phyloP scores from a whole-genome alignment of 2,797 vertebrate genomes.

The Alca torda region DNA sequence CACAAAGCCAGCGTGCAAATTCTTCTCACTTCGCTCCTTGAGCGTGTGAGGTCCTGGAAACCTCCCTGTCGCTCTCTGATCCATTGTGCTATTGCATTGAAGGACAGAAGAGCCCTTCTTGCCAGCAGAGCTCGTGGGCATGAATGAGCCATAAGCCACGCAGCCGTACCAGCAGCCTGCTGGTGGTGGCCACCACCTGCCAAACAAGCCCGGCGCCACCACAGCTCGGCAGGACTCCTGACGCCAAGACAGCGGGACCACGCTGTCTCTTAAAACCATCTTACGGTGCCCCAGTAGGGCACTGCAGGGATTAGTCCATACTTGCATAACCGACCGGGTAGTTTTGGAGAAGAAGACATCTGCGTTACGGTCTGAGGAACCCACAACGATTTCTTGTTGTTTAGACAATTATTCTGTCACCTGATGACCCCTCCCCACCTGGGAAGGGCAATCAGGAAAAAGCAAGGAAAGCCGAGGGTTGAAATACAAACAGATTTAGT shows the following conservation, averaged over 20 bases:
- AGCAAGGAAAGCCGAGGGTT: background rate
- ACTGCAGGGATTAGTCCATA: background rate
- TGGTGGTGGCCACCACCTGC: background rate
- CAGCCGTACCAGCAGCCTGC: background rate
- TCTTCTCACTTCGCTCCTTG: background rate
- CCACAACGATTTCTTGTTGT: background rate
- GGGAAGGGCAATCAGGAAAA: background rate
- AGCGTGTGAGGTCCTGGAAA: background rate
- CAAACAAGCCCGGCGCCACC: background rate
- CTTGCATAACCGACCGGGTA: too few species aligned
- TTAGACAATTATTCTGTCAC: background rate
- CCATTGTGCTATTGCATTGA: fast-evolving
- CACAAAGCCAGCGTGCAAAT: background rate
- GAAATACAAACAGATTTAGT: background rate
- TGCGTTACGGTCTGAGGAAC: background rate
- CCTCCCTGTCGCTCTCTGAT: background rate
- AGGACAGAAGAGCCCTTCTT: background rate
- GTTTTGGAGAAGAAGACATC: background rate
- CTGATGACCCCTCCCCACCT: background rate
- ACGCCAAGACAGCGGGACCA: background rate
- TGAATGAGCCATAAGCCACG: background rate
- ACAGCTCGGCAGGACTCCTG: background rate
- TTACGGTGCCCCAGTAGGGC: fast-evolving
- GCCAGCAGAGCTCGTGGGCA: background rate
- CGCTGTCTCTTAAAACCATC: background rate